A percentile compares a stretch with the other conserved stretches of the same genome.
These are phyloP conservation scores for Neomonachus schauinslandi DNA, from an alignment of 2,113 vertebrate species.

Conservation along the genomic window DNA sequence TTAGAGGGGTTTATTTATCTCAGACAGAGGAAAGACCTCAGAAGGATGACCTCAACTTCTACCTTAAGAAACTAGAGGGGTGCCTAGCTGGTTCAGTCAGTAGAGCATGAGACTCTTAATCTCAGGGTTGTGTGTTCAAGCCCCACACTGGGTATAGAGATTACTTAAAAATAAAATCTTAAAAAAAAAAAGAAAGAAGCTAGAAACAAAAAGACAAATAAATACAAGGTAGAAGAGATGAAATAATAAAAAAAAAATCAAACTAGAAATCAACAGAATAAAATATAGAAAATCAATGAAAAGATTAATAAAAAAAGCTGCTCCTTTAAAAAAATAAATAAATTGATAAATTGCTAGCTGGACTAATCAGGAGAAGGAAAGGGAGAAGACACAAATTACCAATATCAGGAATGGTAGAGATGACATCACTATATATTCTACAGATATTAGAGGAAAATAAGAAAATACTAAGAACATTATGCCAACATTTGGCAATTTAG, in stretches of 20 bases:
- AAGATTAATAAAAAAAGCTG: background rate
- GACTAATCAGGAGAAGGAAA: background rate
- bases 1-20: background rate
- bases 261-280: background rate
- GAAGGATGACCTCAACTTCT: background rate
- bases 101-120: background rate
- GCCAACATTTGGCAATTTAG: background rate
- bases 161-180: background rate
- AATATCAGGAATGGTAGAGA: background rate
- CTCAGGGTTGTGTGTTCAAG: background rate
- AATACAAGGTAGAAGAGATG: background rate
- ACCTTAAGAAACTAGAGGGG: background rate
- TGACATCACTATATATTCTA: background rate
- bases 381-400: background rate
- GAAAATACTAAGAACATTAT: background rate
- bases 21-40: background rate
- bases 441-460: background rate
- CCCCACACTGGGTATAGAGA: background rate
- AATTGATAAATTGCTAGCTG: background rate
- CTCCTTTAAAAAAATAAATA: background rate
- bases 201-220: background rate
- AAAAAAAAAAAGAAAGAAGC: background rate
- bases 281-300: background rate
- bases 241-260: background rate
- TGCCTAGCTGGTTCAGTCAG: background rate